phyloP scores from a whole-genome alignment of 2,113 vertebrate genomes.

The Mormyrus lacerda region DNA sequence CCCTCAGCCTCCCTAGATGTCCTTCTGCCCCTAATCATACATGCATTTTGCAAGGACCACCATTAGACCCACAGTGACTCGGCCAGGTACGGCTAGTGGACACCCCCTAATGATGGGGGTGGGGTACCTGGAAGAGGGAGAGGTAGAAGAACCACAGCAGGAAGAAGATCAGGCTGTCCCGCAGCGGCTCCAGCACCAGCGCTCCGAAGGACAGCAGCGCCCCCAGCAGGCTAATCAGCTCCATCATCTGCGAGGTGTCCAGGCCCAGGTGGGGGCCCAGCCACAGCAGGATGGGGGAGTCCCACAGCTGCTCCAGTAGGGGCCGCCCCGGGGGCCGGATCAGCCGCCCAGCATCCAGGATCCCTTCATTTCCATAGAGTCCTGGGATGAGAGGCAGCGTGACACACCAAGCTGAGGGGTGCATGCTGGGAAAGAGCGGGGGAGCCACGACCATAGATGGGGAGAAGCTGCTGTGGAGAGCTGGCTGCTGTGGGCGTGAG shows the following conservation, averaged over 20 bases:
- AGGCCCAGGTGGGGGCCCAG: slow-evolving; percentile 56
- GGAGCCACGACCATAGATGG: background rate
- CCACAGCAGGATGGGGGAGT: slow-evolving; percentile 66
- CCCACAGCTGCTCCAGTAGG: slow-evolving; percentile 59
- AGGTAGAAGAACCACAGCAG: slow-evolving; percentile 62
- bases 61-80: background rate
- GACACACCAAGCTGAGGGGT: background rate
- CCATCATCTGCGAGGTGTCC: slow-evolving; percentile 65
- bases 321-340: slow-evolving; percentile 50
- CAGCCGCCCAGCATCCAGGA: slow-evolving; percentile 58
- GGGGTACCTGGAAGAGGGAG: slow-evolving; percentile 58
- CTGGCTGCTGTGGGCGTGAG: background rate
- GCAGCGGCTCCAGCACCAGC: slow-evolving; percentile 46
- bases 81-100: background rate
- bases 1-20: background rate
- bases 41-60: background rate
- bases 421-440: background rate
- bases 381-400: slow-evolving; percentile 45
- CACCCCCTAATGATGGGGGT: background rate
- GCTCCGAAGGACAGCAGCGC: slow-evolving; percentile 48
- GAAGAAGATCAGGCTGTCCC: slow-evolving; percentile 59
- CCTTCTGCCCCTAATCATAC: background rate
- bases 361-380: slow-evolving; percentile 65
- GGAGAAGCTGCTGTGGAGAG: background rate
- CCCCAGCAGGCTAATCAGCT: slow-evolving; percentile 68